These are phyloP conservation scores for Leptinotarsa defecta DNA, from an alignment of 1,140 invertebrate species.

Conservation along the genomic window DNA sequence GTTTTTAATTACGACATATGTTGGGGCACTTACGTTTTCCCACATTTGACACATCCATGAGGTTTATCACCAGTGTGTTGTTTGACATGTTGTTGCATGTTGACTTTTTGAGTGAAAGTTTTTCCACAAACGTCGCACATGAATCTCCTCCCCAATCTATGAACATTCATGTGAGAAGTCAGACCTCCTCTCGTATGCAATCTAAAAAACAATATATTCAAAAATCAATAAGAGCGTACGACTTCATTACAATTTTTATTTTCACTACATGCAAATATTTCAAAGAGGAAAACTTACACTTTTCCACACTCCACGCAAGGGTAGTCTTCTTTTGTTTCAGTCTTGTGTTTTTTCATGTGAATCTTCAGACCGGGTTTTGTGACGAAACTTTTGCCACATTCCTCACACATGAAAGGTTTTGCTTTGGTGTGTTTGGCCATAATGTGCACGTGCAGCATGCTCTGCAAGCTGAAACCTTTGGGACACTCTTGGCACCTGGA, in stretches of 20 bases:
- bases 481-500: constrained; percentile 52
- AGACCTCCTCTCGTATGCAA: constrained; percentile 58
- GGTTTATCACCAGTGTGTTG: constrained; percentile 74
- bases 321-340: constrained; percentile 53
- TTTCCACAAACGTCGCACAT: constrained; percentile 48
- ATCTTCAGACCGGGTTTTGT: constrained; percentile 53
- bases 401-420: constrained; percentile 53
- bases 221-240: not conserved
- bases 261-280: not conserved
- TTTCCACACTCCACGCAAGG: constrained; percentile 61
- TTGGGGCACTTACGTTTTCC: constrained; percentile 55
- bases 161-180: constrained; percentile 57
- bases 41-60: constrained; percentile 69
- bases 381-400: constrained; percentile 54
- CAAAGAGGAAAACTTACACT: constrained; percentile 53
- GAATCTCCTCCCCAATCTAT: constrained; percentile 35
- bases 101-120: constrained; percentile 37
- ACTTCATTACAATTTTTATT: not conserved
- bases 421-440: constrained; percentile 53
- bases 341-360: constrained; percentile 54
- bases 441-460: constrained; percentile 51
- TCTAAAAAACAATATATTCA: constrained; percentile 42
- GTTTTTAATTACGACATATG: too few species aligned
- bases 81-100: constrained; percentile 62
- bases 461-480: constrained; percentile 53